Base-by-base conservation (phyloP, 2,113 vertebrate species). In the Urocolius indicus region DNA sequence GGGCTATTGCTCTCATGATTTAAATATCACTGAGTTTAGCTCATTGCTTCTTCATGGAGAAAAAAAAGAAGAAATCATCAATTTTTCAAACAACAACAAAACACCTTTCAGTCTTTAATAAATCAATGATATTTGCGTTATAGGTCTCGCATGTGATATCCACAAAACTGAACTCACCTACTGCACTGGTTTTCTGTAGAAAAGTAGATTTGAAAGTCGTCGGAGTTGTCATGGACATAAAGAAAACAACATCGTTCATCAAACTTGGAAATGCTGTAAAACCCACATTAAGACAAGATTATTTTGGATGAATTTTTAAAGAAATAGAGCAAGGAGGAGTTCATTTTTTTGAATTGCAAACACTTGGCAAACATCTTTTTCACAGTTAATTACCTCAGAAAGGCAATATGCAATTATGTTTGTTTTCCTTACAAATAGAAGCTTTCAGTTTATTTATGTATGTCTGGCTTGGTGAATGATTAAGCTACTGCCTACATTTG, bases 161-260 rank as follows among this genome's bases (percentile, higher is more conserved):
- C 48, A 48, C 17, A 52, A 73, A 96, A 77, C 23, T 76, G 52
- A 83, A 91, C 98, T 98, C 89, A 99, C 99, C 99, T 99, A 93
- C 95, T 98, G 71, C 99, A 99, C 12, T 99, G 99, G 51, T 98
- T 98, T 98, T 99, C 98, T 3, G 98, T 99, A 91, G 99, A 99
- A 97, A 99, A 99, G 97, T 98, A 99, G 96, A 99, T 99, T 97
- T 99, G 99, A 98, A 99, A 99, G 97, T 99, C 99, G 19, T 99
- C 99, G 1, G 98, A 99, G 97, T 99, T 99, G 94, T 99, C 98
- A 59, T 99, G 98, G 85, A 99, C 98, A 66, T 99, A 99, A 55
- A 99, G 98, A 98, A 99, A 99, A 96, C 99, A 99, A 96, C 99
- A 99, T 13, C 98, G 98, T 95, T 99, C 99, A 66, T 99, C 99